Base-by-base conservation (phyloP, 2,113 vertebrate genomes). In the Ammodytes marinus region DNA sequence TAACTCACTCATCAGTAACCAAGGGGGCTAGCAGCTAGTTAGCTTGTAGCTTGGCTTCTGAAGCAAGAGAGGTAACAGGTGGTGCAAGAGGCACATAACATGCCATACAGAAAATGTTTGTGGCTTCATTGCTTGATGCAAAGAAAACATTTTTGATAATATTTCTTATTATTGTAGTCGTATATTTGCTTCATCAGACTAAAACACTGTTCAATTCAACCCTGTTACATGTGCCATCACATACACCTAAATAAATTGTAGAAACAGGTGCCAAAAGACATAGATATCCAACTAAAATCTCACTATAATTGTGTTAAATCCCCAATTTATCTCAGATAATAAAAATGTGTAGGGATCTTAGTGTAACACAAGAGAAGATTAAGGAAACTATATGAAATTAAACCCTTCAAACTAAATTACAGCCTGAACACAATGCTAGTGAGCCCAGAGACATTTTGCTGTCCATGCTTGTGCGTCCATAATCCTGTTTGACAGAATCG, bases 401-500 rank as follows among this genome's bases (percentile, higher is more conserved):
- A 77, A 86, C 39, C 67, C 52, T 6, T 77, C 60, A 46, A 43
- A 70, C 3, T 10, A 45, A 42, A 70, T 39, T 17, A 40, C 19
- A 57, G 52, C 67, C 67, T 15, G 39, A 76, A 87, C 60, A 78
- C 69, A 72, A 77, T 27, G 80, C 40, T 1, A 37, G 35, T 19
- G 55, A 86, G 68, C 69, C 61, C 11, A 55, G 19, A 70, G n/a
- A 61, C 39, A 43, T 64, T 27, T 55, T 40, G 63, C 17, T 7
- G 1, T 86, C 65, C 8, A 2, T 4, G 14, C 49, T 79, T 68
- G 57, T 77, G 70, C 2, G 2, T 42, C 10, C 45, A 77, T 89
- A 92, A 90, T 89, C 83, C 74, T 47, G 42, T 19, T 50, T 90
- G 91, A 93, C 80, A 91, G 86, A 83, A 54, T 50, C 6, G 7